Conservation (phyloP, 1,140 invertebrate genomes). For the Oncopeltus fasciatus region DNA sequence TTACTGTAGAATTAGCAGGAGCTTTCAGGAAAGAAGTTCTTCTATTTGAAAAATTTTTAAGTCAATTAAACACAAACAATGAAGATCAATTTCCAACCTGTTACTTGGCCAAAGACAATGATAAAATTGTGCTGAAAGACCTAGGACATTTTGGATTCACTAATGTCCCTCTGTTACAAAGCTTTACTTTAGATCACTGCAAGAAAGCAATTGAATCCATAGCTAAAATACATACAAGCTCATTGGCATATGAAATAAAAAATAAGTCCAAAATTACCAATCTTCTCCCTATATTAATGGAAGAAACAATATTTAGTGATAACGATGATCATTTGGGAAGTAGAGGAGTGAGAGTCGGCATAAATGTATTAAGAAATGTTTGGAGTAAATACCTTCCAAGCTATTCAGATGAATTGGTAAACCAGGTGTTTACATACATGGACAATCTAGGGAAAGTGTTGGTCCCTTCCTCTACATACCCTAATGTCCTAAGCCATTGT, state of each 20-base stretch:
- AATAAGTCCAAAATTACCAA: not conserved
- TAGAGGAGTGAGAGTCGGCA: not conserved
- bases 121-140: constrained; percentile 1
- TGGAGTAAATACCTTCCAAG: not conserved
- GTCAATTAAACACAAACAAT: not conserved
- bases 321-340: not conserved
- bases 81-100: not conserved
- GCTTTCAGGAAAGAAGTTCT: not conserved
- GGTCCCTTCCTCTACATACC: not conserved
- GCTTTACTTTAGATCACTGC: not conserved
- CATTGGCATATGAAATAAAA: not conserved
- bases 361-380: not conserved
- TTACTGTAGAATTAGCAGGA: too few species aligned
- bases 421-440: not conserved
- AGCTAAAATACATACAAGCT: not conserved
- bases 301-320: not conserved
- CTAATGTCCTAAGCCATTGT: not conserved
- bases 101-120: not conserved
- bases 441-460: not conserved
- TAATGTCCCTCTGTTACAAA: not conserved
- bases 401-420: not conserved
- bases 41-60: not conserved
- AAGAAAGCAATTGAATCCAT: not conserved
- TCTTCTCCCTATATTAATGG: not conserved
- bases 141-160: not conserved